Base-by-base conservation (phyloP, 2,113 vertebrate species). In the Irena cyanogastra region DNA sequence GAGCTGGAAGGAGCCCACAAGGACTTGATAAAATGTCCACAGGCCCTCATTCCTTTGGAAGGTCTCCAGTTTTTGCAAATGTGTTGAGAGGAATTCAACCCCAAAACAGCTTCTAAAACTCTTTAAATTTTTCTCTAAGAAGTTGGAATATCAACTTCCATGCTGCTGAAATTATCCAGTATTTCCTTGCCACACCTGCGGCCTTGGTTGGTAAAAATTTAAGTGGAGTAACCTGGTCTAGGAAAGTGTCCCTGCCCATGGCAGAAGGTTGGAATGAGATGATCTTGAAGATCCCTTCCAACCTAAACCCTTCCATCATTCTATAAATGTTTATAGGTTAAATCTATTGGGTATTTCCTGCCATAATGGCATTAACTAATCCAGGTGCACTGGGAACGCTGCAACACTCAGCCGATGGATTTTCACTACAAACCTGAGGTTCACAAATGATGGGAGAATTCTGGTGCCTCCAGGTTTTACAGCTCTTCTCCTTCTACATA, bases 341-440 rank as follows among this genome's bases (percentile, higher is more conserved):
- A 30, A 7, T 54, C 30, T 30, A 1, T 4, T 37, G 37, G 39
- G 71, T 14, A 17, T 78, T 75, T 66, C 24, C 15, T 44, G 42
- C 35, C 31, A 19, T 0, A 0, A 31, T 23, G 13, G 8, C 37
- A 26, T 28, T 42, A 1, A 3, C 4, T 31, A 21, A 33, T 42
- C 35, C 7, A 10, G 37, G 20, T 39, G 19, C 19, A 23, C 11
- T 54, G 83, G 52, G 77, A 87, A 57, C 9, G 16, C 21, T 63
- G 17, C 16, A 59, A 16, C 6, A 9, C 59, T 72, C 65, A 7
- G n/a, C 13, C 1, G 3, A 30, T 20, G 3, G 54, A 26, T 35
- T 78, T 52, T 72, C n/a, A 13, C 6, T 53, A 2, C 18, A 61
- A 39, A 50, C 56, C 8, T n/a, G 37, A 6, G 22, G 7, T 37